Evolutionary conservation across 2,113 vertebrate species (phyloP), one percentile per base, ranked within the genome.

Genomic region (Microtus oregoni): DNA sequence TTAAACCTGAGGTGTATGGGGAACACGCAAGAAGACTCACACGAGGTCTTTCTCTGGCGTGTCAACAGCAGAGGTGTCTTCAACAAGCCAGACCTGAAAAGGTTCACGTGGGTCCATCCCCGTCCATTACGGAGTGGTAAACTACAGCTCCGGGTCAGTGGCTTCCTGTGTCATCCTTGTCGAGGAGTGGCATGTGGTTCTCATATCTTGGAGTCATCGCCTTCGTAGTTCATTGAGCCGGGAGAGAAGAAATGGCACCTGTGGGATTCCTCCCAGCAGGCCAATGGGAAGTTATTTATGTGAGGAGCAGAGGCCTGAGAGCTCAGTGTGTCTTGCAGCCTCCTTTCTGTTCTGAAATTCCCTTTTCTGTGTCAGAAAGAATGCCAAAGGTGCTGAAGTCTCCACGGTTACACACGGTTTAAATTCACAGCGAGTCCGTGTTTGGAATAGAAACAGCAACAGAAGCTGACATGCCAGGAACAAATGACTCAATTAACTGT

Each of bases 341-440:
- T 67, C 44, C 44, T 86, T 26, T 92, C 65, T 94, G 58, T 88
- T 92, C 95, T 97, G 97, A 98, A 98, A 97, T 98, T 95, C 98
- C 96, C 97, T 97, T 96, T 98, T 98, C 97, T 94, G 97, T 95
- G 97, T 97, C 97, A 95, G 90, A 98, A 97, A 96, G 92, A 97
- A 97, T 97, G 96, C 97, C 98, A 98, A 97, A 98, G 95, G 98
- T 98, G 98, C 97, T 96, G 95, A 98, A 97, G 97, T 97, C 86
- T 97, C 97, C 96, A 97, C 94, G 70, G 93, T 97, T 95, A 95
- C 92, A 97, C 0, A 52, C 82, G 95, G 91, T 97, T 98, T 96
- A 89, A 98, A 97, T 95, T 97, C 97, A 94, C 97, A 95, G 91
- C 98, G 98, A 98, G 94, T 98, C 97, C 97, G 90, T 97, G 95